These are phyloP conservation scores for Andrena haemorrhoa DNA, from an alignment of 2,888 invertebrate genomes.

Conservation along the genomic window DNA sequence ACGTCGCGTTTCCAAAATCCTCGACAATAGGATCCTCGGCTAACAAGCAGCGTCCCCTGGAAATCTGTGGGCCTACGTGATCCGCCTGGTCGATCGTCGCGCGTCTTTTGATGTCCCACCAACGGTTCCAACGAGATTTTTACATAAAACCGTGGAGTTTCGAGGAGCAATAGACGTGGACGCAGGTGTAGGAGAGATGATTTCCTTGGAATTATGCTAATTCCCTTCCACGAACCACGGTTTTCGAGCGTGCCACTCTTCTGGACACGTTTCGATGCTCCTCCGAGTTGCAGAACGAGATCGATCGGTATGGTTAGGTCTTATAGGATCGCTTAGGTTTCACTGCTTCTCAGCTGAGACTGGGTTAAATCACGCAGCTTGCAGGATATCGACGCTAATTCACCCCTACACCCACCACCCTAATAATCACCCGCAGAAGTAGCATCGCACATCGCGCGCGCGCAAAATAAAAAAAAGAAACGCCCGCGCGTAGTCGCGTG, in stretches of 20 bases:
- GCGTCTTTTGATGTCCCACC: conserved; percentile 74
- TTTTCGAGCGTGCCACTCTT: conserved; percentile 24
- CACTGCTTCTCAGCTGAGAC: too few relatives aligned
- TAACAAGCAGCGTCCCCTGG: conserved; percentile 43
- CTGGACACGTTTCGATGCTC: conserved; percentile 7
- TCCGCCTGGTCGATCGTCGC: conserved; percentile 65
- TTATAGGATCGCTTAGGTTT: not conserved
- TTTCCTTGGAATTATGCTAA: conserved; percentile 84
- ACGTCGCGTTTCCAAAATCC: conserved; percentile 52
- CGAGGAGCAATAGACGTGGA: conserved; percentile 9
- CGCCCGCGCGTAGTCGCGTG: conserved; percentile 53
- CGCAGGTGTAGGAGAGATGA: conserved; percentile 77
- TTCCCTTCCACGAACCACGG: conserved; percentile 77
- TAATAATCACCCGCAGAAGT: not conserved
- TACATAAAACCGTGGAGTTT: conserved; percentile 75
- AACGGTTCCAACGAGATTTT: conserved; percentile 73
- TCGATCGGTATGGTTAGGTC: conserved; percentile 3
- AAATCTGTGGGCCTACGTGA: conserved; percentile 72
- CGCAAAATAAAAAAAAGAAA: not conserved
- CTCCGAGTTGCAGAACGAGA: conserved; percentile 8
- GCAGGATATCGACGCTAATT: not conserved
- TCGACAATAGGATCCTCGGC: not conserved
- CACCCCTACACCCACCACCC: not conserved
- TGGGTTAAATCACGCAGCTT: too few relatives aligned
- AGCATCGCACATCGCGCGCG: not conserved